Percentiles rank a stretch among this genome's conserved stretches.
Conservation (phyloP, 1,140 invertebrate species). For the Thereuonema tuberculata region DNA sequence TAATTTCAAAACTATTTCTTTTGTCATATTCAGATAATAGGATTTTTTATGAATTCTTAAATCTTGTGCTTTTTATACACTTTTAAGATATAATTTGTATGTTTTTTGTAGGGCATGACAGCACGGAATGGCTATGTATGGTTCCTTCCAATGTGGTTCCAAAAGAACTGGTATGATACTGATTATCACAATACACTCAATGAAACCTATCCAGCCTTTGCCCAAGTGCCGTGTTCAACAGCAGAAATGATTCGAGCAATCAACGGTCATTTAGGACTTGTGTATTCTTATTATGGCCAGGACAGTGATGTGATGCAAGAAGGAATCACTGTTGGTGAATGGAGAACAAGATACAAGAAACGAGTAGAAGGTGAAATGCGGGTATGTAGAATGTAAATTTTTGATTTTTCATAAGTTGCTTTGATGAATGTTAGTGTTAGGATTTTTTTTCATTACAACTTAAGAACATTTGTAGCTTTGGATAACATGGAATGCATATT, state of each 20-base stretch:
- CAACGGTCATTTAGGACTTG: slow-evolving; percentile 56
- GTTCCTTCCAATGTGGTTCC: slow-evolving; percentile 64
- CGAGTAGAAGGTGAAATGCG: slow-evolving; percentile 2
- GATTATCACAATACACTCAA: slow-evolving; percentile 38
- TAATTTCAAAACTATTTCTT: no score
- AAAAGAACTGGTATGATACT: slow-evolving; percentile 47
- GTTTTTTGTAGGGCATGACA: slow-evolving; percentile 39
- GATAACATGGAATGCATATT: neutral
- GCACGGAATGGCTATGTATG: slow-evolving; percentile 55
- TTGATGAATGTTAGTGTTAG: no score
- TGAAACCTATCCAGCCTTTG: slow-evolving; percentile 19
- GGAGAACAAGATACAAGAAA: slow-evolving; percentile 34
- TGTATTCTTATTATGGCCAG: slow-evolving; percentile 49
- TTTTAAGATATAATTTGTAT: neutral
- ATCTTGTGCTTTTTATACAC: no score
- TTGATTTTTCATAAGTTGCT: no score
- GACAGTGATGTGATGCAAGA: slow-evolving; percentile 49
- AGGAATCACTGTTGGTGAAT: slow-evolving; percentile 30
- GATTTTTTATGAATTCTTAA: no score
- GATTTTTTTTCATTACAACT: no score
- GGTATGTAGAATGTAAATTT: neutral
- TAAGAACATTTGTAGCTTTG: neutral
- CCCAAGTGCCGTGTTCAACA: slow-evolving; percentile 42
- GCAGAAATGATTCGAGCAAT: slow-evolving; percentile 51
- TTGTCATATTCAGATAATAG: no score